These are phyloP conservation scores for Desmophyllum pertusum DNA, from an alignment of 92 coral and sea anemone species.

Conservation along the genomic window DNA sequence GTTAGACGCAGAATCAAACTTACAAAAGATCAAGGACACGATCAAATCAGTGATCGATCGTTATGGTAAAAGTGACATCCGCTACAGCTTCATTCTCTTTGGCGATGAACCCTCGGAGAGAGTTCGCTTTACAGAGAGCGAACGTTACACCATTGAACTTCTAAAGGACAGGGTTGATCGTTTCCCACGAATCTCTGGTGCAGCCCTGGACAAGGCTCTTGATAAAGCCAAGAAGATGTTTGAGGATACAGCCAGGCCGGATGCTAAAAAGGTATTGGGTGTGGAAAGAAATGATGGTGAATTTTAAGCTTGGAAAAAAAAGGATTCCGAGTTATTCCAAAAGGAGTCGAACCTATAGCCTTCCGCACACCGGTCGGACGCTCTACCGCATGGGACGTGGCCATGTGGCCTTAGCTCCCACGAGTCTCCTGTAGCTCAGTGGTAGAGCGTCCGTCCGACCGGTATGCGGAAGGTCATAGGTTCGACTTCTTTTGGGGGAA, in stretches of 20 bases:
- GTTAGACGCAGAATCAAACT: constrained; percentile 52
- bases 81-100: constrained; percentile 72
- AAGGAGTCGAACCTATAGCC: too few relatives aligned
- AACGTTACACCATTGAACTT: constrained; percentile 34
- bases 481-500: too few relatives aligned
- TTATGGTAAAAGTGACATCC: constrained; percentile 69
- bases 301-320: too few relatives aligned
- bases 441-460: too few relatives aligned
- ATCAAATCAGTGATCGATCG: constrained; percentile 68
- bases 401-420: too few relatives aligned
- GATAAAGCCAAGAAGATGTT: constrained; percentile 74
- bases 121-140: constrained; percentile 54
- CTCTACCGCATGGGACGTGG: too few relatives aligned
- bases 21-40: constrained; percentile 68
- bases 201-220: constrained; percentile 72
- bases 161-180: constrained; percentile 62
- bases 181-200: constrained; percentile 49
- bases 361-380: too few relatives aligned
- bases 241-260: constrained; percentile 67
- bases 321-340: too few relatives aligned
- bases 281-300: too few relatives aligned
- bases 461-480: too few relatives aligned
- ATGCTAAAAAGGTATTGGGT: constrained; percentile 78
- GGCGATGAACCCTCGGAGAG: constrained; percentile 66
- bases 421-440: too few relatives aligned